Base-by-base conservation (phyloP, 23 tunicate species). In the Ascidia mentula region DNA sequence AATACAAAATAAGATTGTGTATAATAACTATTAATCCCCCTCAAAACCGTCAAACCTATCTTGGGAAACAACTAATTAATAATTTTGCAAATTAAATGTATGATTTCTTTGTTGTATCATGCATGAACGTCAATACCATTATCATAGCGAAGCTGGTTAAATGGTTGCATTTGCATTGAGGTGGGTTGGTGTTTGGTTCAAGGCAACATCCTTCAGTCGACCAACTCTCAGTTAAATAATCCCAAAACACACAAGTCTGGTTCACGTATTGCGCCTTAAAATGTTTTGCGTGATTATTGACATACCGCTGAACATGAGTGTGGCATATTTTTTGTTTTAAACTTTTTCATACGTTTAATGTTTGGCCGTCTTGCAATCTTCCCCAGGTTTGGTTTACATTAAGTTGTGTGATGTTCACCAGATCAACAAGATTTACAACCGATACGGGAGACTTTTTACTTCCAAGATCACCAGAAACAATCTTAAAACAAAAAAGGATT, bases 201-300 rank as follows among this genome's bases (percentile, higher is more conserved):
- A 81, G 40, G 42, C 81, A 81, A 46, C 92, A 87, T 40, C 92
- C 92, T 76, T 87, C 78, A 22, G 69, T 46, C 6, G 82, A 81
- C 92, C 92, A 87, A 36, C 34, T 37, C 40, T 73, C 65, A 24
- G 39, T 32, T 37, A 73, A 60, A 59, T 75, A 81, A 40, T 87
- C 60, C 92, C 92, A 87, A 37, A 59, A 87, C 32, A 71, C 92
- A 6, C 92, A 87, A 46, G 71, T 59, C 24, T 72, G 33, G 40
- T 82, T 73, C 15, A 72, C 39, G 39, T 35, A 72, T 33, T 72
- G 35, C 28, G 38, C 85, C 85, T 82, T 24, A 1, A n/a, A n/a
- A n/a, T n/a, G n/a, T n/a, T n/a, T n/a, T n/a, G n/a, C n/a, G n/a
- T n/a, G n/a, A n/a, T n/a, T n/a, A n/a, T n/a, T n/a, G n/a, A n/a